Evolutionary conservation across 2,888 invertebrate genomes (phyloP), one percentile per base, ranked within the genome.

Genomic region (Drosophila diplacantha): DNA sequence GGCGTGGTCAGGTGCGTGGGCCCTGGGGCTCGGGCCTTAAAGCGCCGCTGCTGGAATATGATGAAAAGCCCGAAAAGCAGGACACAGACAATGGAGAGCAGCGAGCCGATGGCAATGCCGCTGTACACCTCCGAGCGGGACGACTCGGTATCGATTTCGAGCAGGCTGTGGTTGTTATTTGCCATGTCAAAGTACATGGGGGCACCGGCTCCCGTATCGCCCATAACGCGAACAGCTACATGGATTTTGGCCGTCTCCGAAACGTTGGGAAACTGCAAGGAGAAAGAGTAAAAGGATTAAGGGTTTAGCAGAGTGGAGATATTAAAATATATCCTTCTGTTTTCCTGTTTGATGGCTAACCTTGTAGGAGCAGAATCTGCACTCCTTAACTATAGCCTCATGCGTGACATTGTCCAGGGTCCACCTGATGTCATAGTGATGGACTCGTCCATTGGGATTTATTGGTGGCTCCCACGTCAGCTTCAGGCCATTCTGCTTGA

Each of bases 211-310:
- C 88, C 88, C 2, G 86, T 87, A 32, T 87, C 87, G 2, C 88
- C 88, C 12, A 88, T 85, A 3, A 88, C 88, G 9, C 88, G 85
- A 4, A 89, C 81, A 11, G 88, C 86, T 34, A 88, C 86, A 69
- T 88, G 87, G 38, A 88, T 86, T 75, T 86, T 86, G 22, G 87
- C 86, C 9, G 81, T 79, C 54, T 88, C 86, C 7, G 87, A 86
- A 16, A 88, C 81, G 50, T 88, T 88, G 22, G 88, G 88, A 59
- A 89, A 88, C 88, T 54, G 55, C 26, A 53, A 29, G 26, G 9
- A 3, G 26, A 29, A 9, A 4, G 26, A 7, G 7, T 9, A 9
- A 3, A 29, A 3, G 26, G 9, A 29, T 3, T 29, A 29, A 3
- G 29, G 2, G 29, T 4, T 11, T 11, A 29, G 11, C 7, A n/a